phyloP scores from a whole-genome alignment of 2,113 vertebrate species.

The Benitochromis conjunctus region DNA sequence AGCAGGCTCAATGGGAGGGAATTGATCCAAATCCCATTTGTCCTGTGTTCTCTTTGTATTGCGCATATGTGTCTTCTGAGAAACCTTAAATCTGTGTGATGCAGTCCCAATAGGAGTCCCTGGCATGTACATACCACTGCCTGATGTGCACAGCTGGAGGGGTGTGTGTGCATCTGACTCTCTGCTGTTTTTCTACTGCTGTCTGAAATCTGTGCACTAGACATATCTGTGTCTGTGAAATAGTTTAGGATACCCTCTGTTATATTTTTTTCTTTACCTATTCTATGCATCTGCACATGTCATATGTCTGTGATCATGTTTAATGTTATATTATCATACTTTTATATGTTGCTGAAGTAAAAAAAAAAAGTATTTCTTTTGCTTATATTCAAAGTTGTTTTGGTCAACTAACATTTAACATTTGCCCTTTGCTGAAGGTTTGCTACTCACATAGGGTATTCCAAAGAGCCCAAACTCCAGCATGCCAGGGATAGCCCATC shows the following conservation, averaged over 20 bases:
- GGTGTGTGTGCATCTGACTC: not conserved
- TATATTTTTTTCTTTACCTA: not conserved
- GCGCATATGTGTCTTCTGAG: not conserved
- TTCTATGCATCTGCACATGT: not conserved
- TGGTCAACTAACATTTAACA: not conserved
- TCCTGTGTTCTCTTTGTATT: not conserved
- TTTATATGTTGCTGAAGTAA: not conserved
- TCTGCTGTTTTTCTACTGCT: constrained; percentile 1
- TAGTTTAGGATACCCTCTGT: not conserved
- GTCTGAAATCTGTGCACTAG: not conserved
- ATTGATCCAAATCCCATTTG: constrained; percentile 50
- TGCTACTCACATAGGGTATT: constrained; percentile 85
- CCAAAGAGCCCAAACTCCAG: constrained; percentile 95
- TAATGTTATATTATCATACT: not conserved
- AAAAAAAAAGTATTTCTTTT: not conserved
- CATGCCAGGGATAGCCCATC: constrained; percentile 90
- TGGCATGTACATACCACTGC: constrained; percentile 42
- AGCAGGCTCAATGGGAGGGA: constrained; percentile 20
- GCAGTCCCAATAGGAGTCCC: constrained; percentile 21
- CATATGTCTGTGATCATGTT: not conserved
- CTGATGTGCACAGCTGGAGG: constrained; percentile 34
- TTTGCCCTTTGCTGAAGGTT: not conserved
- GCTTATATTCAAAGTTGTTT: not conserved
- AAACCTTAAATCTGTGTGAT: constrained; percentile 24
- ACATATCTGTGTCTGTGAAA: not conserved